Base-by-base conservation (phyloP, 2,797 vertebrate species). In the Argyrosomus regius region DNA sequence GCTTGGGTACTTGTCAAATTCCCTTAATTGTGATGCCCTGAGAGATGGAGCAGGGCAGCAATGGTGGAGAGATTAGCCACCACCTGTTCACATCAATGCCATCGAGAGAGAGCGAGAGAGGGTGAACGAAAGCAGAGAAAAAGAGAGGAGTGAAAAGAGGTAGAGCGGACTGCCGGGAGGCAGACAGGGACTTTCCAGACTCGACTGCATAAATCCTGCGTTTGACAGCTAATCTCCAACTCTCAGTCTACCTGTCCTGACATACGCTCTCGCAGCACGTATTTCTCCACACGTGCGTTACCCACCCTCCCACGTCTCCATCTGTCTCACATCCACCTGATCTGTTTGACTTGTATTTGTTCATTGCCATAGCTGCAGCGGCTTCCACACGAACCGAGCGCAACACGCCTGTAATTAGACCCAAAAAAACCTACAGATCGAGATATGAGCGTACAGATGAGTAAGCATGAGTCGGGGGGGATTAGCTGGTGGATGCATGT, bases 181-280 rank as follows among this genome's bases (percentile, higher is more conserved):
- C 83, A 86, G 67, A 82, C 59, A 3, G 95, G 94, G 93, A 93
- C 87, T 95, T 95, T 95, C 93, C 94, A 94, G 78, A 83, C 85
- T 84, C 61, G 1, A 11, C 70, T 74, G 82, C 77, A 90, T 91
- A 92, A 94, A 92, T 93, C 77, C 83, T 72, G 28, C 72, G 67
- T 83, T 87, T 93, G 91, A 93, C 94, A 93, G 89, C 85, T 88
- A 11, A 81, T 91, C 88, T 86, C 46, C 72, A 87, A 45, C 78
- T 78, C 86, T 72, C 72, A 9, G 65, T 91, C 74, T 87, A 89
- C 89, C 90, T 91, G 89, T 69, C 86, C 83, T 61, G 83, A 85
- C 88, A 86, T 57, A 87, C 80, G 45, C 86, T 85, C 74, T 84
- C 22, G 3, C 76, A 71, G 76, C 81, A 85, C 50, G 50, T 75